Conservation (phyloP, 2,113 vertebrate genomes). For the Pelecanus crispus region DNA sequence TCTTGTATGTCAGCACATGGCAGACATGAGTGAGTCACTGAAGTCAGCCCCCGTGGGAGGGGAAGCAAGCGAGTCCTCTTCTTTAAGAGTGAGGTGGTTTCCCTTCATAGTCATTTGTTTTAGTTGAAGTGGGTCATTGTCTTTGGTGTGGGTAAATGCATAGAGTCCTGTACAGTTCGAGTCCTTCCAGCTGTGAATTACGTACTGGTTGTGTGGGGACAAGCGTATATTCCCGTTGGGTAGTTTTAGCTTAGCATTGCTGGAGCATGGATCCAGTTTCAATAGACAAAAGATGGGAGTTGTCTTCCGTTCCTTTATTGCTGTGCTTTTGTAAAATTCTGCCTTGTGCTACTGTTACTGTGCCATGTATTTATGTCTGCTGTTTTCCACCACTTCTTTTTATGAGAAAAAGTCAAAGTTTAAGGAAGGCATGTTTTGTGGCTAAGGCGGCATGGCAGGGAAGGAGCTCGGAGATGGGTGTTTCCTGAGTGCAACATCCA, state of each 20-base stretch:
- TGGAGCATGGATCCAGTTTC: background rate
- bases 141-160: background rate
- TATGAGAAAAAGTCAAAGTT: background rate
- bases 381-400: background rate
- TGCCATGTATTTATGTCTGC: background rate
- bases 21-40: background rate
- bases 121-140: background rate
- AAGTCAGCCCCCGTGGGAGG: background rate
- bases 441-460: accelerated
- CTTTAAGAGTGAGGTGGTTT: background rate
- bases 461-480: background rate
- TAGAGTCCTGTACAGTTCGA: background rate
- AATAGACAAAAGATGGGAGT: background rate
- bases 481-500: background rate
- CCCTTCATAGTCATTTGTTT: background rate
- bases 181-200: background rate
- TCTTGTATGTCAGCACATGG: background rate
- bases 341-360: background rate
- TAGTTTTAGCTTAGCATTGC: background rate
- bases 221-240: background rate
- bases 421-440: background rate
- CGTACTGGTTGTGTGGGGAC: background rate
- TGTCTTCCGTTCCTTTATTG: background rate
- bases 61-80: background rate
- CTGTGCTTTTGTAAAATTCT: background rate